A percentile compares a stretch with the other conserved stretches of the same genome.
Conservation (phyloP, 2,113 vertebrate genomes). For the Catagonus wagneri region DNA sequence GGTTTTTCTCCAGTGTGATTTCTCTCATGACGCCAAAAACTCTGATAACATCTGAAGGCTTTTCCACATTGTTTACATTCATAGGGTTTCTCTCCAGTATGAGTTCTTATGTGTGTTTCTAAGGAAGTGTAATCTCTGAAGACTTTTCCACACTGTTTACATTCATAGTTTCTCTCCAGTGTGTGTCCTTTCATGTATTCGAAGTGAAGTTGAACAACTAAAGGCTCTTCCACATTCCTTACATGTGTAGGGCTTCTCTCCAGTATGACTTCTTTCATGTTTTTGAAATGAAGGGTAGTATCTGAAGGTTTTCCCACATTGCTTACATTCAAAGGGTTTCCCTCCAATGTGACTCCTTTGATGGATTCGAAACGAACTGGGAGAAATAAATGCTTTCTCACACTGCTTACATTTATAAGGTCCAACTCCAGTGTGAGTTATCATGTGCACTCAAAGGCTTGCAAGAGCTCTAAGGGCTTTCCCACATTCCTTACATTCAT, state of each 20-base stretch:
- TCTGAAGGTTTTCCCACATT: not conserved
- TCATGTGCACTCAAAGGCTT: not conserved
- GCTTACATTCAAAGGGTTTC: not conserved
- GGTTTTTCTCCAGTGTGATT: slow-evolving; percentile 9
- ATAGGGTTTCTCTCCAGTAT: not conserved
- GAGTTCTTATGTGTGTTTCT: not conserved
- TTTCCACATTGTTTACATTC: not conserved
- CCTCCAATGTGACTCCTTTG: not conserved
- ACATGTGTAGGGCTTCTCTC: not conserved
- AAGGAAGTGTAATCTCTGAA: not conserved
- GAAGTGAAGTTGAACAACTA: not conserved
- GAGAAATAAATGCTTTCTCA: not conserved
- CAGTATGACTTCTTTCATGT: not conserved
- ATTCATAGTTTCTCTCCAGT: not conserved
- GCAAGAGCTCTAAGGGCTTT: not conserved
- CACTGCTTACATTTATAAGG: not conserved
- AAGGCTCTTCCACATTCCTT: not conserved
- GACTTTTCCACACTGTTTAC: not conserved
- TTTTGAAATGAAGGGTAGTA: not conserved
- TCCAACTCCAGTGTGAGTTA: not conserved
- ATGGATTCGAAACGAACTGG: not conserved
- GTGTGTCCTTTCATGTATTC: not conserved
- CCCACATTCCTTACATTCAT: not conserved
- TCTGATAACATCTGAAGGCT: not conserved
- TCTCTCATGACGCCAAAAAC: not conserved